These are phyloP conservation scores for Xestia c-nigrum DNA, from an alignment of 2,888 invertebrate genomes.

Conservation along the genomic window DNA sequence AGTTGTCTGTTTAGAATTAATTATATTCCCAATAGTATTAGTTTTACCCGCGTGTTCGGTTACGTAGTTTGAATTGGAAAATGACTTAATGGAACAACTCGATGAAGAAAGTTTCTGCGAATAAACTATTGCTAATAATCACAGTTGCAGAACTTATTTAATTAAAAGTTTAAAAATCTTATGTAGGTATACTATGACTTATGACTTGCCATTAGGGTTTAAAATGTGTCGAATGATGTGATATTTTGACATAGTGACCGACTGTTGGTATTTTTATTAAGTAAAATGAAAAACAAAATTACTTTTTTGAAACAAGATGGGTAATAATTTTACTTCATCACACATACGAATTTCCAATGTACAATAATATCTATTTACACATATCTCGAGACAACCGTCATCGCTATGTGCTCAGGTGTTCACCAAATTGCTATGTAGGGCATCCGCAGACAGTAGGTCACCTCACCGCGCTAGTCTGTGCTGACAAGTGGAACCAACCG, in stretches of 20 bases:
- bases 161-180: neutral
- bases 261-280: too few species aligned
- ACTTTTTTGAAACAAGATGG: neutral
- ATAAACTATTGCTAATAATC: neutral
- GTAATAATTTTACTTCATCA: neutral
- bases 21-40: conserved; percentile 7
- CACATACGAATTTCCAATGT: neutral
- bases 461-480: neutral
- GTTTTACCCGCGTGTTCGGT: neutral
- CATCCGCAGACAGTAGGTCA: neutral
- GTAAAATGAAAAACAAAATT: too few species aligned
- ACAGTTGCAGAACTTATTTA: conserved; percentile 24
- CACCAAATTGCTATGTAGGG: neutral
- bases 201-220: neutral
- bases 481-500: neutral
- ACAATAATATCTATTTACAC: neutral
- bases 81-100: neutral
- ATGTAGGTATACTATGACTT: neutral
- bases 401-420: conserved; percentile 41
- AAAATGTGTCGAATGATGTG: neutral
- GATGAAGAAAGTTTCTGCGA: neutral
- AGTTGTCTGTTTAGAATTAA: conserved; percentile 15
- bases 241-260: neutral
- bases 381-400: neutral
- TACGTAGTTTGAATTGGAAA: neutral